Evolutionary conservation across 2,113 vertebrate genomes (phyloP), one percentile per base, ranked within the genome.

Genomic region (Strigops habroptila): DNA sequence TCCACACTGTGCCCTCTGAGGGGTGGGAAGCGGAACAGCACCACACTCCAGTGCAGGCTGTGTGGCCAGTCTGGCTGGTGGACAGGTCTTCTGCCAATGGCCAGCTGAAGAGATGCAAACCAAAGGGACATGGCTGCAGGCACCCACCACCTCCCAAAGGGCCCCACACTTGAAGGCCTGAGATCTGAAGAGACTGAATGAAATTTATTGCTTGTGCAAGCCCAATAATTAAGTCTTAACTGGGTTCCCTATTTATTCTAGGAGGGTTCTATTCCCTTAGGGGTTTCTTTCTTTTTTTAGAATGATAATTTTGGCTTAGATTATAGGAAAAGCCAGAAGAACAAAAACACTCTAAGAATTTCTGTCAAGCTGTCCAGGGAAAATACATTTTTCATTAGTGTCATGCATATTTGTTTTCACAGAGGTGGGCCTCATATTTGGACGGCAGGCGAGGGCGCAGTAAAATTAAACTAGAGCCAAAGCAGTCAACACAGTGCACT

Each of bases 1-100:
- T 31, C n/a, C 4, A 0, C 49, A 37, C n/a, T 2, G 2, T 57
- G 41, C 6, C 2, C 18, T 91, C 28, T n/a, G 44, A 68, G 11
- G 15, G 5, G 1, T 41, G 33, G 7, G 74, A 77, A 80, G 48
- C 0, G 4, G 19, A 79, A 49, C 7, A 74, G 28, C 51, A 74
- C 12, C 2, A 0, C 44, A 51, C 6, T 7, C 17, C 1, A 1
- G 30, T 1, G 1, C 31, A 68, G 48, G 16, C 51, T 14, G 7
- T 0, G 0, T 25, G 23, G 24, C 1, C 2, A 79, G 65, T 22
- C 22, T 7, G 17, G 46, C 57, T 91, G 33, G 27, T 5, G 5
- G 44, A 57, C 81, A 84, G 43, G 44, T 53, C 35, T 52, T 44
- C 22, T 1, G 3, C 14, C 3, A 0, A 12, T 33, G 28, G 23